Percentiles rank a stretch among this genome's conserved stretches.
Evolutionary conservation across 1,140 invertebrate species (phyloP).

Genomic region (Schlechtendalia chinensis): DNA sequence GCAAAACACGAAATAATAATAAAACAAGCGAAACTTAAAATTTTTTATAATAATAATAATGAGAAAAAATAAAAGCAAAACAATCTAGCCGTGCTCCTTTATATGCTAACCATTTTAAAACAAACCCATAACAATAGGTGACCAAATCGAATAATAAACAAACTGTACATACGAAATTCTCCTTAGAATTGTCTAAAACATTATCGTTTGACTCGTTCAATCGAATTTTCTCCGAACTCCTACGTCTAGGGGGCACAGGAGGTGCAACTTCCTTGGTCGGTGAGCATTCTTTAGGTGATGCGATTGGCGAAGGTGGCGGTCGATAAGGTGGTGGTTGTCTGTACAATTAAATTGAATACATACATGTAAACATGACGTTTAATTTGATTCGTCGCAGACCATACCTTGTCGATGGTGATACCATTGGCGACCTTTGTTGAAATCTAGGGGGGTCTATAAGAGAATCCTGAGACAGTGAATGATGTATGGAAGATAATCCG

Average conservation of each 20-base stretch:
- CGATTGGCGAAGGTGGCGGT: slow-evolving; percentile 56
- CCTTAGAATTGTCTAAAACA: slow-evolving; percentile 36
- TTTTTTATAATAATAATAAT: too few species aligned
- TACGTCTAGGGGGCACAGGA: slow-evolving; percentile 62
- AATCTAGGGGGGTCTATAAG: slow-evolving; percentile 28
- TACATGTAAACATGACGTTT: slow-evolving; percentile 13
- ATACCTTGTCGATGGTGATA: slow-evolving; percentile 52
- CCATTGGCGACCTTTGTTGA: slow-evolving; percentile 34
- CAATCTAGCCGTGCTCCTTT: background rate
- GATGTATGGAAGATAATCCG: slow-evolving; percentile 16
- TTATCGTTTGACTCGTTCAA: slow-evolving; percentile 60
- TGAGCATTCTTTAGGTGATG: slow-evolving; percentile 47
- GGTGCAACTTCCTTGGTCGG: slow-evolving; percentile 55
- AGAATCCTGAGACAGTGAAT: slow-evolving; percentile 41
- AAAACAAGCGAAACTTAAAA: slow-evolving; percentile 34
- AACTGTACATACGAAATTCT: slow-evolving; percentile 50
- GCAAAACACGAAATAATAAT: slow-evolving; percentile 47
- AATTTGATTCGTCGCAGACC: too few species aligned
- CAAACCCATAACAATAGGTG: background rate
- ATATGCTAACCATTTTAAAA: slow-evolving; percentile 18
- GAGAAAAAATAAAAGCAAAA: slow-evolving; percentile 20
- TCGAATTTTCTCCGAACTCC: slow-evolving; percentile 60
- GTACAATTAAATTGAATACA: slow-evolving; percentile 54
- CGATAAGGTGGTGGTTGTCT: slow-evolving; percentile 67
- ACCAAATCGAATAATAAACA: background rate